Base-by-base conservation (phyloP, 2,888 invertebrate species). In the Athalia cordata region DNA sequence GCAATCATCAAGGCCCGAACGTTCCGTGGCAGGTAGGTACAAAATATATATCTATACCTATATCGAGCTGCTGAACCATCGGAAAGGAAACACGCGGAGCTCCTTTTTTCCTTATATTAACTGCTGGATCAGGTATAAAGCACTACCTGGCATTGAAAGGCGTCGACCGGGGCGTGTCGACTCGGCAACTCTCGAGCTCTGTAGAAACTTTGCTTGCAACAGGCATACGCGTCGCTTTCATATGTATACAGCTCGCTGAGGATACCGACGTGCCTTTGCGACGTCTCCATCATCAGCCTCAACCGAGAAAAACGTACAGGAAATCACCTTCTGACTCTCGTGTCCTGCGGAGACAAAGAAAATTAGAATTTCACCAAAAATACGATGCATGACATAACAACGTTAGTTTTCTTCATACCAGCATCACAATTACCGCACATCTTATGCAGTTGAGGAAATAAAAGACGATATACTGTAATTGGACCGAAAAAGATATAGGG, bases 1-100 rank as follows among this genome's bases (percentile, higher is more conserved):
- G 82, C 82, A 82, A 82, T 82, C 81, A 81, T 52, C 75, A 52
- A 64, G 75, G 59, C 62, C 64, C 50, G n/a, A 15, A 13, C 57
- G 57, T 59, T 59, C 72, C 47, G 0, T 59, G 13, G 11, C 47
- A 47, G 15, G 55, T 59, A 72, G 72, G 72, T 72, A 72, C 72
- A 72, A 59, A 72, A 59, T 29, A 29, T 29, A 29, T 29, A 29
- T n/a, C n/a, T 29, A 29, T 29, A 29, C 29, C 72, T 47, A 72
- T 72, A 59, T 72, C 59, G 72, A 72, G 59, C 29, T 29, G 29
- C 29, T 29, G 29, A n/a, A 55, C 8, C 62, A 75, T 75, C 43
- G 62, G 15, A 50, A 64, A 64, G 52, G 62, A 52, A 75, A 75
- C 62, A 75, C 75, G 75, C 47, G 29, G 59, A 13, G 13, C 47